These are phyloP conservation scores for Brenthis hecate DNA, from an alignment of 2,888 invertebrate species.

Conservation along the genomic window DNA sequence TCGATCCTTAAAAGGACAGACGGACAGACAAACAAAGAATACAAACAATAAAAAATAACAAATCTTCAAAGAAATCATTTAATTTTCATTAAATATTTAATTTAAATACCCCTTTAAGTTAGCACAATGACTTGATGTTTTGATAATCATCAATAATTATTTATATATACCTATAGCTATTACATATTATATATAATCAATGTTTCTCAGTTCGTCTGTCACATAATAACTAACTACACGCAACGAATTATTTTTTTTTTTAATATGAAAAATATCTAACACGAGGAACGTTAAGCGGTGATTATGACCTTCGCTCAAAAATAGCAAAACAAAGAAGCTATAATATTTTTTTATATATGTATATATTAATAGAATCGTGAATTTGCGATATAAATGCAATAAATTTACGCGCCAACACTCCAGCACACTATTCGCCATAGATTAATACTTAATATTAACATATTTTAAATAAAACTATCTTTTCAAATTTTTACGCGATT, in stretches of 20 bases:
- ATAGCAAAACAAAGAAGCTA: slow-evolving; percentile 47
- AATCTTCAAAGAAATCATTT: background rate
- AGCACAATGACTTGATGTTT: background rate
- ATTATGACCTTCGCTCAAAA: slow-evolving; percentile 44
- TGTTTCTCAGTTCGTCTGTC: slow-evolving; percentile 10
- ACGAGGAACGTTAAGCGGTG: slow-evolving; percentile 48
- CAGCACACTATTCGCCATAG: slow-evolving; percentile 25
- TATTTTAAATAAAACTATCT: background rate
- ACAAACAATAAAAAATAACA: background rate
- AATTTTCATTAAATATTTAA: background rate
- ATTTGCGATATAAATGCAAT: slow-evolving; percentile 75
- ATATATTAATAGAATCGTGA: slow-evolving; percentile 49
- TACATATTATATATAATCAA: background rate
- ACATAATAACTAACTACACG: slow-evolving; percentile 23
- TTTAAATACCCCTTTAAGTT: no score
- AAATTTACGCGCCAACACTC: slow-evolving; percentile 46
- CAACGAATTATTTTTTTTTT: slow-evolving; percentile 33
- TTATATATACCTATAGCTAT: background rate
- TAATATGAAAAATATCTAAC: slow-evolving; percentile 46
- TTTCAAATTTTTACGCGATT: no score
- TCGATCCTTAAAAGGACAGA: slow-evolving; percentile 11
- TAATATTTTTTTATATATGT: slow-evolving; percentile 40
- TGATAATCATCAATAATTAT: background rate
- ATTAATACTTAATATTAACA: background rate
- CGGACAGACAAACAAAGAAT: slow-evolving; percentile 15